Conservation (phyloP, 2,797 vertebrate genomes). For the Oophaga sylvatica region DNA sequence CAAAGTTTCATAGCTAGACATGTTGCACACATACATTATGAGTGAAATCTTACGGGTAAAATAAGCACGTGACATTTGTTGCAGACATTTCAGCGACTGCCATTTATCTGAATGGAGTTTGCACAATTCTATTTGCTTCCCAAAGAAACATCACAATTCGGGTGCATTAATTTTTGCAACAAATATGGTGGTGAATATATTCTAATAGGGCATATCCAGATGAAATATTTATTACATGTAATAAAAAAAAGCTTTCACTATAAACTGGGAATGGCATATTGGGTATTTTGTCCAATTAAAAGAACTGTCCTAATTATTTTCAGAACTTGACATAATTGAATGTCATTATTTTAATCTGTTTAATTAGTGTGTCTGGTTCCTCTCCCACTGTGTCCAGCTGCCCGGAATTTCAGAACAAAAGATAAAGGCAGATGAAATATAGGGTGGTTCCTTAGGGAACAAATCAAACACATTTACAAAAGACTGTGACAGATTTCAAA, state of each 20-base stretch:
- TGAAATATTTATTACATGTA: background rate
- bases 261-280: background rate
- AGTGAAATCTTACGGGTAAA: too few relatives aligned
- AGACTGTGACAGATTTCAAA: background rate
- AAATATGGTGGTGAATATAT: too few relatives aligned
- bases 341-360: background rate
- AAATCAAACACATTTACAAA: background rate
- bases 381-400: conserved; percentile 23
- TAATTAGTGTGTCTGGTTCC: conserved; percentile 38
- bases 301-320: conserved; percentile 23
- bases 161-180: too few relatives aligned
- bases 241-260: background rate
- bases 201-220: background rate
- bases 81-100: too few relatives aligned
- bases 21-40: too few relatives aligned
- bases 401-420: background rate
- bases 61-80: too few relatives aligned
- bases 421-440: background rate
- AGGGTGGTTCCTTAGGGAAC: conserved; percentile 9
- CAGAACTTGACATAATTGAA: background rate
- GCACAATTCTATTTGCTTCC: too few relatives aligned
- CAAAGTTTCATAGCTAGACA: too few relatives aligned
- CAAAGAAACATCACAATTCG: too few relatives aligned
- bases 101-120: too few relatives aligned
- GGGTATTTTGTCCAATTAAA: conserved; percentile 3